Evolutionary conservation across 2,888 invertebrate species (phyloP).

Genomic region (Geophilus truncorum): DNA sequence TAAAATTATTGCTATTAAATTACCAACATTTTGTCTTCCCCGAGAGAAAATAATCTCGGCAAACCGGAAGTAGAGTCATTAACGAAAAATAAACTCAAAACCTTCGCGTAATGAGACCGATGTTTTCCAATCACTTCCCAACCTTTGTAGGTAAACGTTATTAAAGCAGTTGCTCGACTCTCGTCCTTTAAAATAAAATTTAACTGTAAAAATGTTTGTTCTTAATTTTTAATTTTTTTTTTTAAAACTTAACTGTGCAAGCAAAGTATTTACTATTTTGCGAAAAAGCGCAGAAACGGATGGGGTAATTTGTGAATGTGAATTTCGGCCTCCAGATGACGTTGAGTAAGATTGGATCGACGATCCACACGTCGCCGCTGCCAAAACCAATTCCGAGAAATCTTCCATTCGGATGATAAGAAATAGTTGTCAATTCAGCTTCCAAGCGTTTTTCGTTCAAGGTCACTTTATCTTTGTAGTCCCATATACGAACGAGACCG

Average conservation of each 20-base stretch:
- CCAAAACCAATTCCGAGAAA: not conserved
- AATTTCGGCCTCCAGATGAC: not conserved
- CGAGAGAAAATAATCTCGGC: not conserved
- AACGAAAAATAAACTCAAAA: not conserved
- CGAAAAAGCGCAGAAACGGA: not conserved
- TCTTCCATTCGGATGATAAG: too few relatives aligned
- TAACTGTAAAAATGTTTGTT: not conserved
- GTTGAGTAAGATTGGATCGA: not conserved
- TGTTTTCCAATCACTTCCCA: not conserved
- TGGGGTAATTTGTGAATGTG: not conserved
- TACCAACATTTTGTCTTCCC: not conserved
- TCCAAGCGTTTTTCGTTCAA: too few relatives aligned
- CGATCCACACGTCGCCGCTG: not conserved
- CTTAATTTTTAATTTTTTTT: too few relatives aligned
- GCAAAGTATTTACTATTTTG: not conserved
- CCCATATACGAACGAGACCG: not conserved
- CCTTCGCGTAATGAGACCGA: not conserved
- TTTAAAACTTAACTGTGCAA: not conserved
- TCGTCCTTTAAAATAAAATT: not conserved
- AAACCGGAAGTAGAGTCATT: not conserved
- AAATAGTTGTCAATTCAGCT: too few relatives aligned
- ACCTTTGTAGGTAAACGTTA: not conserved
- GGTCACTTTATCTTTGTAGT: not conserved
- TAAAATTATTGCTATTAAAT: not conserved
- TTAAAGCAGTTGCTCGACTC: not conserved